Evolutionary conservation across 2,888 invertebrate genomes (phyloP), one percentile per base, ranked within the genome.

Genomic region (Choristoneura rosaceana): DNA sequence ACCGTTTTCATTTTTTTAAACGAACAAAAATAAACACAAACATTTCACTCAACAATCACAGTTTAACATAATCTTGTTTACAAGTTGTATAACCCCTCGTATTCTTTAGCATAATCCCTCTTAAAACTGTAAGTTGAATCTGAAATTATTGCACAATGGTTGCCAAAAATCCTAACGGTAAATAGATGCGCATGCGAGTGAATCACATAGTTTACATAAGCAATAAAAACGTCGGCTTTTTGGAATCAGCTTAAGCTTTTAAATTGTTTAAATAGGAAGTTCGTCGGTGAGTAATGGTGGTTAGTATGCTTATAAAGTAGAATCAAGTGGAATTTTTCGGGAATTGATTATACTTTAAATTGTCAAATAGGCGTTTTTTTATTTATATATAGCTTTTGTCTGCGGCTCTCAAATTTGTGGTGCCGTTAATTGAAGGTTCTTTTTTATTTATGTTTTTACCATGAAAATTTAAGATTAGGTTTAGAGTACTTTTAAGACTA

Each of bases 131-230:
- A 69, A 45, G 17, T 52, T 66, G 75, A 68, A 69, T 74, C 55
- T 38, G 69, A 70, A 75, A 74, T 71, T 76, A 77, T 81, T 80
- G 78, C 78, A 74, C 76, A 78, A 80, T 78, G 66, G 50, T 69
- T 68, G 64, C 75, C 67, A 73, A 73, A 76, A 75, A 62, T 38
- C 70, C 69, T 78, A 80, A 80, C 79, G 77, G 80, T 78, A 78
- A 52, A 70, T 69, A 74, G 64, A 71, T 38, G 47, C 62, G 45
- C 66, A 67, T 75, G 73, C 47, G 50, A 52, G 9, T 70, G 65
- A 70, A 41, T 65, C 60, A 65, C 10, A n/a, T 70, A 59, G 64
- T 70, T 70, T 50, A 60, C 65, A 50, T 70, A 60, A 65, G 41
- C 41, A 12, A 43, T 60, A 25, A 50, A 47, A 41, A 12, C 9